These are phyloP conservation scores for Vimba vimba DNA, from an alignment of 2,113 vertebrate species.

Conservation along the genomic window DNA sequence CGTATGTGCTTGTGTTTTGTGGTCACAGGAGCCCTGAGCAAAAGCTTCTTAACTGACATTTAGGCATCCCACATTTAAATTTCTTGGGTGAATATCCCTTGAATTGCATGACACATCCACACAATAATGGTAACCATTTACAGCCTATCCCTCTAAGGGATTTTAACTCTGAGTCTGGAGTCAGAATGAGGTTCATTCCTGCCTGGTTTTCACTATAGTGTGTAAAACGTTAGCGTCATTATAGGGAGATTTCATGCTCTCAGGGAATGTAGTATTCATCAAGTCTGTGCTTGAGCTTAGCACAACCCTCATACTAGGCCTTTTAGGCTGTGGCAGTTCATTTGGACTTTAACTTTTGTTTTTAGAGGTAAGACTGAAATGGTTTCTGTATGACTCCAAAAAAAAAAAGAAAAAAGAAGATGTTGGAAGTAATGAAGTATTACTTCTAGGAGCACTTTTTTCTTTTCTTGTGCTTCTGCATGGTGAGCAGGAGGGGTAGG, in stretches of 20 bases:
- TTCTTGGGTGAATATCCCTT: background rate
- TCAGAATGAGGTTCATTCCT: background rate
- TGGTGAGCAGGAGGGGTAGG: background rate
- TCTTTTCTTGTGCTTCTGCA: background rate
- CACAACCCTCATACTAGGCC: background rate
- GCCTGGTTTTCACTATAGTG: background rate
- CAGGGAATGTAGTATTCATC: slow-evolving; percentile 16
- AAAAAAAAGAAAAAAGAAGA: background rate
- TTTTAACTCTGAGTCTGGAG: background rate
- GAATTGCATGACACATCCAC: background rate
- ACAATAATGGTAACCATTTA: background rate
- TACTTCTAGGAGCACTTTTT: background rate
- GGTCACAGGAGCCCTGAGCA: background rate
- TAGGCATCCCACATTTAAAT: background rate
- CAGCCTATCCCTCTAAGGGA: background rate
- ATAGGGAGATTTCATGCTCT: background rate
- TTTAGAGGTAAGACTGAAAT: background rate
- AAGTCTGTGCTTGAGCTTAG: background rate
- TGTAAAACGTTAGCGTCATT: slow-evolving; percentile 2
- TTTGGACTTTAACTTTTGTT: background rate
- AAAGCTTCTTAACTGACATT: background rate
- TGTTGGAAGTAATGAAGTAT: background rate
- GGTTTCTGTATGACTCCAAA: background rate
- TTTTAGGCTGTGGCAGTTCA: background rate
- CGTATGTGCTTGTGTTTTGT: background rate